Conservation (phyloP, 2,888 invertebrate species). For the Vanessa cardui region DNA sequence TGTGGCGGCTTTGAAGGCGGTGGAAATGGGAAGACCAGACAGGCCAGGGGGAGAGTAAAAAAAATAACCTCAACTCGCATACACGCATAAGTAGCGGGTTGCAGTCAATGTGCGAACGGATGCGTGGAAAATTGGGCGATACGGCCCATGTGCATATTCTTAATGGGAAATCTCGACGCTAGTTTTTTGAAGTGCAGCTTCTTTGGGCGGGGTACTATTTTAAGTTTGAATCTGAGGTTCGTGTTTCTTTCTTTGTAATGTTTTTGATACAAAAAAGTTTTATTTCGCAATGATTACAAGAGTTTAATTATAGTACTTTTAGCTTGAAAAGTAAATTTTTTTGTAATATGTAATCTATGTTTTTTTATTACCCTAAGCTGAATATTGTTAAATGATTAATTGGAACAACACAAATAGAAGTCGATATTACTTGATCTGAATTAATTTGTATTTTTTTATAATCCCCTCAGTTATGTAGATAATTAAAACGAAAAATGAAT, state of each 20-base stretch:
- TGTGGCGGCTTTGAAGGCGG: constrained; percentile 71
- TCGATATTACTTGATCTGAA: no score
- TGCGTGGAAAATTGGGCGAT: constrained; percentile 28
- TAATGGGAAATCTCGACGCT: neutral
- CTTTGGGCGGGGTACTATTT: neutral
- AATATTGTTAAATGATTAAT: no score
- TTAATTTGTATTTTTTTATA: no score
- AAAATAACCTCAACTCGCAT: constrained; percentile 72
- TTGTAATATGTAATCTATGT: no score
- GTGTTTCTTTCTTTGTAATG: no score
- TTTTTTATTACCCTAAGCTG: no score
- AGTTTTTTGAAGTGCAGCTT: neutral
- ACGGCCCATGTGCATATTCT: neutral
- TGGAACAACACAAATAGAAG: no score
- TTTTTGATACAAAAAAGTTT: no score
- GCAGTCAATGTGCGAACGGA: constrained; percentile 39
- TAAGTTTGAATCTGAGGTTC: no score
- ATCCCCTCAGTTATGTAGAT: neutral
- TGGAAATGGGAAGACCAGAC: constrained; percentile 74
- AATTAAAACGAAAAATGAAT: neutral
- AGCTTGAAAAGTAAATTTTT: no score
- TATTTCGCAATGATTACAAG: no score
- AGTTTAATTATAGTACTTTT: no score
- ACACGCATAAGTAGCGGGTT: constrained; percentile 70
- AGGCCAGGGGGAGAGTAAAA: constrained; percentile 73